Evolutionary conservation across 2,797 vertebrate species (phyloP).

Genomic region (Thamnophis elegans): DNA sequence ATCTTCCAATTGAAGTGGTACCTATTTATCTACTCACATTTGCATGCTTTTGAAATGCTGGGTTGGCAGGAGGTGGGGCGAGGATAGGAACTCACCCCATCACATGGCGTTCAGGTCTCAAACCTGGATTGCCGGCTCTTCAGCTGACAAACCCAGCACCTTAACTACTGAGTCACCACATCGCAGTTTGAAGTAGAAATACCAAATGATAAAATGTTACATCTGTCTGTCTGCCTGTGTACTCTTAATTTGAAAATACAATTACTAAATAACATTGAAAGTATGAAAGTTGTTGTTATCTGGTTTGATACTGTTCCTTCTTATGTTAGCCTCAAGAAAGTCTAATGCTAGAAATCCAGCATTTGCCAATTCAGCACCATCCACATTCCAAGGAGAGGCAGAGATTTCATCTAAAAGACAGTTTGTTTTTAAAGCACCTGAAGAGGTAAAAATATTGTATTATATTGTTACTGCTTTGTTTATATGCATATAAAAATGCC

Average conservation of each 20-base stretch:
- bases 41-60: neutral
- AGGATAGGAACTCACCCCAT: neutral
- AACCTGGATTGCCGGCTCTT: neutral
- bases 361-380: slow-evolving; percentile 1
- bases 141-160: neutral
- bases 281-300: neutral
- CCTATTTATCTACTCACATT: neutral
- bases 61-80: neutral
- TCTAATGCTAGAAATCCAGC: neutral
- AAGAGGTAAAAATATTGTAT: slow-evolving; percentile 65
- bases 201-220: neutral
- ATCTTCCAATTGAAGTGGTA: neutral
- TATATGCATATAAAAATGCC: neutral
- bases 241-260: neutral
- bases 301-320: neutral
- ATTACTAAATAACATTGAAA: neutral
- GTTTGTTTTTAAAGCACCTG: slow-evolving; percentile 73
- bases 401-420: slow-evolving; percentile 42
- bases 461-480: neutral
- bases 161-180: neutral
- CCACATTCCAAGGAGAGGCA: slow-evolving; percentile 52
- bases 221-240: neutral
- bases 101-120: neutral
- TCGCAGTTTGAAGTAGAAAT: neutral
- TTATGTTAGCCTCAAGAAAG: slow-evolving; percentile 47